A percentile compares a stretch with the other conserved stretches of the same genome.
Conservation (phyloP, 2,113 vertebrate genomes). For the Coturnix japonica region DNA sequence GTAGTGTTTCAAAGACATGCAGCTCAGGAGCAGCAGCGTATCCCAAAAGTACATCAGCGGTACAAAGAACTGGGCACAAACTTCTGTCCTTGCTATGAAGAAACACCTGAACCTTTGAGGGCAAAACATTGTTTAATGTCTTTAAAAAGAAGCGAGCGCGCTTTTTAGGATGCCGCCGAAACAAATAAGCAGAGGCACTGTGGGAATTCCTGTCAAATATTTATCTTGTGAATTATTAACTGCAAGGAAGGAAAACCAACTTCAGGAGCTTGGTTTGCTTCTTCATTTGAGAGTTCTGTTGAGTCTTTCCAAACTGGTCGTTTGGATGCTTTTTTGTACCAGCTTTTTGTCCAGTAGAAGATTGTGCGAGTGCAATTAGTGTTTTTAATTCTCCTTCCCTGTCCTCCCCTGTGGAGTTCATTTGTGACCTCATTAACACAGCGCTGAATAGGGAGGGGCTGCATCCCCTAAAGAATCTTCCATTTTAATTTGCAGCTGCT, state of each 20-base stretch:
- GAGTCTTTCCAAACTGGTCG: neutral
- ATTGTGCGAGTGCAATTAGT: neutral
- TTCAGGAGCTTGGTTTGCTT: neutral
- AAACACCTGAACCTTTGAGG: neutral
- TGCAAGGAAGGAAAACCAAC: neutral
- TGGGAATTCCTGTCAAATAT: constrained; percentile 17
- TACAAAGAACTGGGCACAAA: neutral
- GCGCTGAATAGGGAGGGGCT: neutral
- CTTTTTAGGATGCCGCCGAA: neutral
- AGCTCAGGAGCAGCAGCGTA: neutral
- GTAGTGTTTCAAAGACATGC: fast-evolving
- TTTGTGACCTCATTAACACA: constrained; percentile 48
- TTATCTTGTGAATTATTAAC: constrained; percentile 45
- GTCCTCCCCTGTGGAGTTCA: neutral
- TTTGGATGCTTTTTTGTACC: neutral
- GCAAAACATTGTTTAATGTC: neutral
- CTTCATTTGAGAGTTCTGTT: neutral
- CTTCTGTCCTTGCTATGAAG: neutral
- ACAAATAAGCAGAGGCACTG: neutral
- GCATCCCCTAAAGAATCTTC: neutral
- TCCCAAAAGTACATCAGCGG: neutral
- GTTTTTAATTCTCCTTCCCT: neutral
- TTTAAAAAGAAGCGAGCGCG: neutral
- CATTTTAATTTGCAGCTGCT: constrained; percentile 33
- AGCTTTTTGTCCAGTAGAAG: neutral